Conservation (phyloP, 2,888 invertebrate genomes). For the Epinotia brunnichana region DNA sequence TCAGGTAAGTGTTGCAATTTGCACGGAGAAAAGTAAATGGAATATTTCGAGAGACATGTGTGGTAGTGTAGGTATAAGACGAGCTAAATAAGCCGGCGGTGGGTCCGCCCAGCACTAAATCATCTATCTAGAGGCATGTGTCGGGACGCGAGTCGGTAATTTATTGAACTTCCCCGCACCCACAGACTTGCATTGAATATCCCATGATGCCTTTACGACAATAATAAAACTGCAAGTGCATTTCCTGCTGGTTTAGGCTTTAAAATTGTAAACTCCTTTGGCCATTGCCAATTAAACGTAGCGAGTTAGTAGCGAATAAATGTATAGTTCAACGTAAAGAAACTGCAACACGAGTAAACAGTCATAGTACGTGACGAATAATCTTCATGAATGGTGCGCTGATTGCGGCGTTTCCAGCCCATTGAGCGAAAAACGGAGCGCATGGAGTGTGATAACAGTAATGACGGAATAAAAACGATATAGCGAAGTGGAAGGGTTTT, state of each 20-base stretch:
- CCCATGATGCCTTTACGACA: slow-evolving; percentile 65
- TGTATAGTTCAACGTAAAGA: slow-evolving; percentile 25
- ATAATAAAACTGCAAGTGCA: slow-evolving; percentile 59
- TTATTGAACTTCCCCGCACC: slow-evolving; percentile 67
- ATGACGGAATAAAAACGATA: slow-evolving; percentile 60
- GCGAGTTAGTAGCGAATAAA: slow-evolving; percentile 5
- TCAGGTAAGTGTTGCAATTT: slow-evolving; percentile 35
- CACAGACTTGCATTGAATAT: slow-evolving; percentile 63
- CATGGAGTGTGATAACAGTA: slow-evolving; percentile 52
- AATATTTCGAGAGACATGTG: slow-evolving; percentile 32
- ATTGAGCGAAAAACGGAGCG: slow-evolving; percentile 46
- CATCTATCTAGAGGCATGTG: slow-evolving; percentile 61
- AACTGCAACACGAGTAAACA: slow-evolving; percentile 41
- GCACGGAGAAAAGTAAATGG: slow-evolving; percentile 30
- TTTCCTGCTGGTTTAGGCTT: slow-evolving; percentile 54
- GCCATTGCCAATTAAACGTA: slow-evolving; percentile 24
- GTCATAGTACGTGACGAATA: slow-evolving; percentile 39
- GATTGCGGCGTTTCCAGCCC: slow-evolving; percentile 42
- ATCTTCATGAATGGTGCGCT: slow-evolving; percentile 44
- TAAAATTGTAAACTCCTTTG: slow-evolving; percentile 48
- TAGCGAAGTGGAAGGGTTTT: slow-evolving; percentile 61
- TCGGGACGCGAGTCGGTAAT: slow-evolving; percentile 59
- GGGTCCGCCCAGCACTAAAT: slow-evolving; percentile 60
- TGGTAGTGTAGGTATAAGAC: slow-evolving; percentile 15
- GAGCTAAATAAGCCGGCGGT: slow-evolving; percentile 52